A percentile compares a stretch with the other conserved stretches of the same genome.
These are phyloP conservation scores for Meloe dianella DNA, from an alignment of 2,888 invertebrate genomes.

Conservation along the genomic window DNA sequence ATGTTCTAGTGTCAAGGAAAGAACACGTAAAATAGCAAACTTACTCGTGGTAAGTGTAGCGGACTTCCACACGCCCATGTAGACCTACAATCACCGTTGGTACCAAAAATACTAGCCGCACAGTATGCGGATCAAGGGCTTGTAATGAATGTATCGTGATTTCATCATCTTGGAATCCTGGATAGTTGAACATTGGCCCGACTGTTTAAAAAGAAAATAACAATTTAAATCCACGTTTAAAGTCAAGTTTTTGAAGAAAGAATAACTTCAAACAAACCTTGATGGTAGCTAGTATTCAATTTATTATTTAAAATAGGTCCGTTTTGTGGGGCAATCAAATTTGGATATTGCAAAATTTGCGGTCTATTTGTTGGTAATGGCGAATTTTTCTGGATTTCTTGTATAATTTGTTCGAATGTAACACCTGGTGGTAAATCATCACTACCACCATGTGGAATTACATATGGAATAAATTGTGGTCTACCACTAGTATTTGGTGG, in stretches of 20 bases:
- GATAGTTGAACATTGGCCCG: constrained; percentile 2
- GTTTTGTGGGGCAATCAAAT: constrained; percentile 47
- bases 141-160: constrained; percentile 67
- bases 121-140: constrained; percentile 78
- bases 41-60: constrained; percentile 81
- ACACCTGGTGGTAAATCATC: constrained; percentile 47
- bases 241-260: not conserved
- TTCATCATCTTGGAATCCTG: constrained; percentile 55
- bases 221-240: not conserved
- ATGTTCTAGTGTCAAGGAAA: too few species aligned
- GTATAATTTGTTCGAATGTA: constrained; percentile 53
- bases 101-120: constrained; percentile 82
- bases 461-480: constrained; percentile 43
- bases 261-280: constrained; percentile 49
- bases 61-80: constrained; percentile 84
- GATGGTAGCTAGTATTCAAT: constrained; percentile 45
- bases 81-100: constrained; percentile 84
- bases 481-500: constrained; percentile 12
- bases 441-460: constrained; percentile 38
- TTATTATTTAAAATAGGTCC: constrained; percentile 45
- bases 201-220: not conserved
- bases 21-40: constrained; percentile 52
- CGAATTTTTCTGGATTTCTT: constrained; percentile 54
- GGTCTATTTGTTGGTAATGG: constrained; percentile 43
- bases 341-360: constrained; percentile 10